A percentile compares a stretch with the other conserved stretches of the same genome.
These are phyloP conservation scores for Plebejus argus DNA, from an alignment of 2,888 invertebrate genomes.

Conservation along the genomic window DNA sequence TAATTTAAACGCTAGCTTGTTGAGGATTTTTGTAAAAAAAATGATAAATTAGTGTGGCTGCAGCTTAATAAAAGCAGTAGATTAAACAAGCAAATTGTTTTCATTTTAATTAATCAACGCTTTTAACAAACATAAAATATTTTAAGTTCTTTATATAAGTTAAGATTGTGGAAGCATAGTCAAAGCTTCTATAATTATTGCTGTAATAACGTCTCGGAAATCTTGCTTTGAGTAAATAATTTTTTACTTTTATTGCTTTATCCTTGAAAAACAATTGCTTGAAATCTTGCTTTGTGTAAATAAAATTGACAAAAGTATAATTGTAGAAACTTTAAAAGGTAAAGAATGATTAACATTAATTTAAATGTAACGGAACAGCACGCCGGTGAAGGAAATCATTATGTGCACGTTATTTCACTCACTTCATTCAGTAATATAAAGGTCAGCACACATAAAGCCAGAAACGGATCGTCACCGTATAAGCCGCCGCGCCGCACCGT, in stretches of 20 bases:
- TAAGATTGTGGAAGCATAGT: neutral
- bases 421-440: neutral
- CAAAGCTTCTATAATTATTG: neutral
- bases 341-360: slow-evolving; percentile 17
- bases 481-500: too few species aligned
- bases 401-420: slow-evolving; percentile 6
- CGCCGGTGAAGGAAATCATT: slow-evolving; percentile 9
- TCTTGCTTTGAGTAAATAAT: too few species aligned
- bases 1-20: neutral
- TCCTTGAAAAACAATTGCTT: too few species aligned
- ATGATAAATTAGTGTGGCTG: neutral
- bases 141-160: neutral
- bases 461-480: too few species aligned
- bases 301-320: neutral
- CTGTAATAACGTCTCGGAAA: neutral
- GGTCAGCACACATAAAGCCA: neutral
- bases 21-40: slow-evolving; percentile 2
- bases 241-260: too few species aligned
- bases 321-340: neutral
- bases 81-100: neutral
- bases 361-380: slow-evolving; percentile 15
- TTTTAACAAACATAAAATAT: neutral
- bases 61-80: neutral
- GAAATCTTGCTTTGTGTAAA: too few species aligned
- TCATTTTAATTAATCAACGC: neutral